These are phyloP conservation scores for Tethya wilhelma DNA, from an alignment of 37 sponge, comb jelly and placozoan species.

Conservation along the genomic window DNA sequence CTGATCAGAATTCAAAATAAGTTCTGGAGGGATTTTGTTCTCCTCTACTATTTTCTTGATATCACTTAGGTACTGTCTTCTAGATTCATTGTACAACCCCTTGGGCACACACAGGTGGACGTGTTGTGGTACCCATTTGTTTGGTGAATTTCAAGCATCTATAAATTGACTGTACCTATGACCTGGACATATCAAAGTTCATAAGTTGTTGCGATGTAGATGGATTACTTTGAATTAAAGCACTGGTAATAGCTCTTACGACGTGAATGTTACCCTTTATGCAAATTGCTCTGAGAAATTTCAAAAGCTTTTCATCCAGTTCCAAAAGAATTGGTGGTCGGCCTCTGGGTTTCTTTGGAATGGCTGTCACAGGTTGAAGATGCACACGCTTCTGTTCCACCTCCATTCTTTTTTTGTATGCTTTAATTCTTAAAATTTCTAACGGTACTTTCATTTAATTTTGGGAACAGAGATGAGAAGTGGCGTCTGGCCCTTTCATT, in stretches of 20 bases:
- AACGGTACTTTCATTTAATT: slow-evolving; percentile 48
- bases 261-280: slow-evolving; percentile 55
- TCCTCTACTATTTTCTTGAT: slow-evolving; percentile 26
- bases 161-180: slow-evolving; percentile 63
- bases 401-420: slow-evolving; percentile 20
- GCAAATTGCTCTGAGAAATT: neutral
- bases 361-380: slow-evolving; percentile 23
- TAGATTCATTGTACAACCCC: slow-evolving; percentile 45
- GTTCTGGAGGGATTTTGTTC: slow-evolving; percentile 55
- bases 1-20: slow-evolving; percentile 66
- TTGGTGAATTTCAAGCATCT: slow-evolving; percentile 44
- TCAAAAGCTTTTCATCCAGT: slow-evolving; percentile 53
- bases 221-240: slow-evolving; percentile 51
- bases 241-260: slow-evolving; percentile 47
- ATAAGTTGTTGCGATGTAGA: slow-evolving; percentile 7
- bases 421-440: slow-evolving; percentile 57
- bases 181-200: slow-evolving; percentile 39
- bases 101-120: slow-evolving; percentile 53
- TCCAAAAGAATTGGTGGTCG: slow-evolving; percentile 54
- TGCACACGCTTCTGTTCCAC: slow-evolving; percentile 16
- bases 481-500: slow-evolving; percentile 56
- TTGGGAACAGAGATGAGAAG: slow-evolving; percentile 29
- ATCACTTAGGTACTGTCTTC: slow-evolving; percentile 19
- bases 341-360: slow-evolving; percentile 16
- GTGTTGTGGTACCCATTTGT: slow-evolving; percentile 34